Conservation (phyloP, 2,113 vertebrate genomes). For the Labrus mixtus region DNA sequence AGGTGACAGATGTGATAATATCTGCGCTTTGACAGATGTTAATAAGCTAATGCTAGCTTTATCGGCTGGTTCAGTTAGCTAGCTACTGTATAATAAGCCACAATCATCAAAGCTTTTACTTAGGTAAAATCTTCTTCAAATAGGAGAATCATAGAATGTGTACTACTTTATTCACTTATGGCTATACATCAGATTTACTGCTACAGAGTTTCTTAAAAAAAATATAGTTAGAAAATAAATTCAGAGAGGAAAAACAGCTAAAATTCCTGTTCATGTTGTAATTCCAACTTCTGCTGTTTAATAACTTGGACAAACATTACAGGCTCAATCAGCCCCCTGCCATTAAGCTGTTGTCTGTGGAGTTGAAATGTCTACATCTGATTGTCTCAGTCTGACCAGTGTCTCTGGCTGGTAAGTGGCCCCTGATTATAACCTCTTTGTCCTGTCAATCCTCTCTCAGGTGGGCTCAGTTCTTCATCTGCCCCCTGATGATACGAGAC, state of each 20-base stretch:
- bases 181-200: no score
- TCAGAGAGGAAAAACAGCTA: neutral
- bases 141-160: no score
- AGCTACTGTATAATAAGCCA: no score
- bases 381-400: conserved; percentile 37
- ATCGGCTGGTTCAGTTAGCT: no score
- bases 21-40: no score
- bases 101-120: no score
- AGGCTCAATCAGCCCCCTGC: conserved; percentile 6
- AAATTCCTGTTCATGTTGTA: neutral
- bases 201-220: no score
- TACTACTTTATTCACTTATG: no score
- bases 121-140: no score
- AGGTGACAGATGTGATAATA: no score
- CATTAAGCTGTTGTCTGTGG: neutral
- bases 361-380: conserved; percentile 19
- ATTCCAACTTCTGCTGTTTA: neutral
- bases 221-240: no score
- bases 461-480: conserved; percentile 99
- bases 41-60: no score
- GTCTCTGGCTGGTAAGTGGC: neutral
- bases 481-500: conserved; percentile 96
- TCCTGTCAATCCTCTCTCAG: conserved; percentile 71
- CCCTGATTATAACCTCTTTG: conserved; percentile 24
- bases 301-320: neutral